Evolutionary conservation across 1,140 invertebrate genomes (phyloP), one percentile per base, ranked within the genome.

Genomic region (Sminthurinus signatus): DNA sequence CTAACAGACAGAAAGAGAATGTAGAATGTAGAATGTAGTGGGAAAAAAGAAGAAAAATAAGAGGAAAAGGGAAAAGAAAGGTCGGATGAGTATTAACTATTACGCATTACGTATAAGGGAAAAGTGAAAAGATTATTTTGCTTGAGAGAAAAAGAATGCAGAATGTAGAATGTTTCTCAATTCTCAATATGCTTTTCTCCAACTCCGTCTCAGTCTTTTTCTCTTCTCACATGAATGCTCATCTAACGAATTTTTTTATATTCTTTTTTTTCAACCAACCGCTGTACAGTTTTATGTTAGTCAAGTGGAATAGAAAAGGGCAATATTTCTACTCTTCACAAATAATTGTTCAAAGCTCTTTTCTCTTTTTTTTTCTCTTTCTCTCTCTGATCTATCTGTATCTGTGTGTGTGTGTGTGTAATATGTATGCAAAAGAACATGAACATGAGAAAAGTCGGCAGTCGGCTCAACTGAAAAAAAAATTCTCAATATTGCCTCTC

Each of bases 271-370:
- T n/a, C n/a, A n/a, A n/a, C n/a, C n/a, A n/a, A n/a, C n/a, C 5
- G 15, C 44, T 25, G 17, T 58, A 23, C 50, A 56, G 61, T 56
- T 62, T 62, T 56, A 62, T 62, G 61, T 48, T 62, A 56, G 36
- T 62, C 51, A 56, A 62, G 61, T 56, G 61, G 61, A 62, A 62
- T 55, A 56, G n/a, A 56, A 62, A 44, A 62, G 61, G 48, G 61
- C 50, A 62, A 56, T 62, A 62, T 62, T 56, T 62, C 61, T 62
- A 23, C 61, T 62, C 52, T 62, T 44, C 39, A 55, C 51, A 44
- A 62, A 62, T 62, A 62, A 62, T 62, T 62, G 61, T 36, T 62
- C 61, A 62, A 62, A 62, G 61, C 52, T 44, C 25, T 51, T 42
- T 19, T 25, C 57, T 21, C 57, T n/a, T n/a, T n/a, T n/a, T n/a